A percentile compares a stretch with the other conserved stretches of the same genome.
Conservation (phyloP, 2,797 vertebrate species). For the Columba guinea region DNA sequence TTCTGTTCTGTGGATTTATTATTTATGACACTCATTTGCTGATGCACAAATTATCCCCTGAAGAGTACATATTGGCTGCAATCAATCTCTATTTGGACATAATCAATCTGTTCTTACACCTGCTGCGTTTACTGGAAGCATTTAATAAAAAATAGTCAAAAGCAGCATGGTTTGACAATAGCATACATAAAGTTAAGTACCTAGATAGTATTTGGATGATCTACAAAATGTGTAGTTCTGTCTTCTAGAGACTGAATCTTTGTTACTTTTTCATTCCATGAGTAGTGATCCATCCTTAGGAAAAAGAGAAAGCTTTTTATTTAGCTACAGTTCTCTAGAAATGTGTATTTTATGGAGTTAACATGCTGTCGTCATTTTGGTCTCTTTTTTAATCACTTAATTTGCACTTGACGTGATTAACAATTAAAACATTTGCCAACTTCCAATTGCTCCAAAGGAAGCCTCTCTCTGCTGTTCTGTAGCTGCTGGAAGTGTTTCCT, state of each 20-base stretch:
- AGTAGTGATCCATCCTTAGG: slow-evolving; percentile 14
- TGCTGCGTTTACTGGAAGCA: slow-evolving; percentile 87
- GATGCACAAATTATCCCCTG: slow-evolving; percentile 94
- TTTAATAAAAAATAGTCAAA: slow-evolving; percentile 88
- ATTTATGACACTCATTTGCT: slow-evolving; percentile 92
- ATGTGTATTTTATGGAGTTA: neutral
- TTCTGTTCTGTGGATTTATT: slow-evolving; percentile 95
- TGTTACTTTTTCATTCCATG: slow-evolving; percentile 14
- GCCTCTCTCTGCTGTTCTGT: neutral
- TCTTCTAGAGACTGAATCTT: slow-evolving; percentile 26
- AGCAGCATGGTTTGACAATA: neutral
- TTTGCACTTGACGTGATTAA: neutral
- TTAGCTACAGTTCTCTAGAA: neutral
- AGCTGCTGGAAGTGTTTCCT: slow-evolving; percentile 15
- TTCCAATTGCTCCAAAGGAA: neutral
- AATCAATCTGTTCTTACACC: slow-evolving; percentile 92
- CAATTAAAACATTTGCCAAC: neutral
- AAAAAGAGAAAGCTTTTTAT: neutral
- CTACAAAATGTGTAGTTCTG: neutral
- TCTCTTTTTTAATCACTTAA: neutral
- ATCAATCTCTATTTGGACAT: slow-evolving; percentile 95
- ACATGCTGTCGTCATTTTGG: neutral
- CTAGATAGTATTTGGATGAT: neutral
- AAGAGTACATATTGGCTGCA: slow-evolving; percentile 93
- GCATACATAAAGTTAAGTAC: neutral